phyloP scores from a whole-genome alignment of 2,888 invertebrate genomes.

The Lepidonotus clava region DNA sequence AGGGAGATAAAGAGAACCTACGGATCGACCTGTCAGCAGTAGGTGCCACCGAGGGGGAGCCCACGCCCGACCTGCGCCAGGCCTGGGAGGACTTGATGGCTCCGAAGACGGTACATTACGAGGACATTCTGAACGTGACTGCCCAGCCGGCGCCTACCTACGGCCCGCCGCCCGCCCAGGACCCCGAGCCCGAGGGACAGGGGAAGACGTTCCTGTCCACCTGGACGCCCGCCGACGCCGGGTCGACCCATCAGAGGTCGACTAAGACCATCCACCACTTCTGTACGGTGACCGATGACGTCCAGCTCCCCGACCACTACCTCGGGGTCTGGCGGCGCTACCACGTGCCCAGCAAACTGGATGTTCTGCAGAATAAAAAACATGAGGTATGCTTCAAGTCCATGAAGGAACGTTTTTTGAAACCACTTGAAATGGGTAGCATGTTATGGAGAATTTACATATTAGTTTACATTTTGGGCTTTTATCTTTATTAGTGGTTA shows the following conservation, averaged over 20 bases:
- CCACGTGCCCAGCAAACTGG: conserved; percentile 73
- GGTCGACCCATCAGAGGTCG: neutral
- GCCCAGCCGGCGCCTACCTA: conserved; percentile 69
- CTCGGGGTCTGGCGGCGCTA: conserved; percentile 74
- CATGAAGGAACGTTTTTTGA: no score
- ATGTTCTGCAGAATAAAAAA: neutral
- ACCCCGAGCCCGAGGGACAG: neutral
- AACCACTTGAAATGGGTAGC: no score
- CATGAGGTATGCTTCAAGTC: neutral
- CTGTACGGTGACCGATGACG: conserved; percentile 73
- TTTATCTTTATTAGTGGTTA: no score
- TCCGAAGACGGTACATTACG: conserved; percentile 71
- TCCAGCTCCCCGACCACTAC: conserved; percentile 75
- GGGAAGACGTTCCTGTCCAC: conserved; percentile 72
- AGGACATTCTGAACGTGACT: conserved; percentile 74
- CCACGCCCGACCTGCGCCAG: conserved; percentile 62
- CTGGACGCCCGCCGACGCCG: conserved; percentile 63
- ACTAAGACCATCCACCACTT: conserved; percentile 76
- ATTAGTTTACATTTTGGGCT: no score
- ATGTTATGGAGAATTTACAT: no score
- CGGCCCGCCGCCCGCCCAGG: conserved; percentile 18
- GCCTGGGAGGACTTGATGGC: conserved; percentile 74
- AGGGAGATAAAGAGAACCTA: neutral
- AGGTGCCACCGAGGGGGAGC: neutral
- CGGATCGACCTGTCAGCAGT: neutral